These are phyloP conservation scores for Sinelater perroti DNA, from an alignment of 2,888 invertebrate genomes.

Conservation along the genomic window DNA sequence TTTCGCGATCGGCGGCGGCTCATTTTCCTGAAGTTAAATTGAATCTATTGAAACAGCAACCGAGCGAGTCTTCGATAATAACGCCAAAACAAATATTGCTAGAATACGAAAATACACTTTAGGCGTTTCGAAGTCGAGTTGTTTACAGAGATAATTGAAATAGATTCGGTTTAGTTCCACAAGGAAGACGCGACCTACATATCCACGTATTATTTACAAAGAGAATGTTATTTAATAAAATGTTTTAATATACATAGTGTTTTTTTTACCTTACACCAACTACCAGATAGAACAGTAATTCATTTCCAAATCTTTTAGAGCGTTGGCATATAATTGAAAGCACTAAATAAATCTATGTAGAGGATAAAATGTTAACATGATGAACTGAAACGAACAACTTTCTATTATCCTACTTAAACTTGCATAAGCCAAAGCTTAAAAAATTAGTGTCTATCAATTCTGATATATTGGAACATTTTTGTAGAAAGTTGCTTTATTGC, in stretches of 20 bases:
- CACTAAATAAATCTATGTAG: too few relatives aligned
- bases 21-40: slow-evolving; percentile 13
- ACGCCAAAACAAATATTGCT: slow-evolving; percentile 13
- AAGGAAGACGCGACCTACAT: slow-evolving; percentile 9
- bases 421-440: too few relatives aligned
- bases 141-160: slow-evolving; percentile 12
- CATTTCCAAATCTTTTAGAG: too few relatives aligned
- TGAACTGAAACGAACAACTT: too few relatives aligned
- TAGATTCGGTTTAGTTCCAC: slow-evolving; percentile 9
- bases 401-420: too few relatives aligned
- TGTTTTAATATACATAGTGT: slow-evolving; percentile 8
- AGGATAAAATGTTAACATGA: too few relatives aligned
- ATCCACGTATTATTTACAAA: slow-evolving; percentile 14
- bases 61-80: slow-evolving; percentile 16
- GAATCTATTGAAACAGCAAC: slow-evolving; percentile 15
- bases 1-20: slow-evolving; percentile 17
- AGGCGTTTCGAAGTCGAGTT: neutral
- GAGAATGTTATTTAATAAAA: slow-evolving; percentile 18
- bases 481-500: too few relatives aligned
- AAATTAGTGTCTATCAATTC: too few relatives aligned
- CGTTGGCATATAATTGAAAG: too few relatives aligned
- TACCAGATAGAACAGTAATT: too few relatives aligned
- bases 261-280: too few relatives aligned
- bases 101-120: slow-evolving; percentile 11
- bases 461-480: too few relatives aligned